These are phyloP conservation scores for Netelia inedita DNA, from an alignment of 2,888 invertebrate genomes.

Conservation along the genomic window DNA sequence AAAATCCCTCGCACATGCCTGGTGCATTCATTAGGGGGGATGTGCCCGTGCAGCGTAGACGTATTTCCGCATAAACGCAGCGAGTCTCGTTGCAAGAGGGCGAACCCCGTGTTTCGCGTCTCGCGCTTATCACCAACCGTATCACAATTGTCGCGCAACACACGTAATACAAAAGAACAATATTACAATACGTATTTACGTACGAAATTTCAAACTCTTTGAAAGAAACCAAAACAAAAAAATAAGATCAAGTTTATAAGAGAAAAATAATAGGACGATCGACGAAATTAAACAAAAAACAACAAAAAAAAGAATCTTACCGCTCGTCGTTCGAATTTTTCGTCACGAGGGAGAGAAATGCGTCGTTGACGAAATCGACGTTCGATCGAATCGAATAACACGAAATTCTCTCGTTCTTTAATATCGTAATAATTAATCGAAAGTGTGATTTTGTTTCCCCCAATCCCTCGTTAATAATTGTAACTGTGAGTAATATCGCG, in stretches of 20 bases:
- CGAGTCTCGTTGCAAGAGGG: conserved; percentile 63
- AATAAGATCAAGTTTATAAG: too few relatives aligned
- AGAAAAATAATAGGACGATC: too few relatives aligned
- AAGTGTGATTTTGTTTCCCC: conserved; percentile 56
- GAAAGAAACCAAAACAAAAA: too few relatives aligned
- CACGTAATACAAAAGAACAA: too few relatives aligned
- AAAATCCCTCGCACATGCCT: conserved; percentile 85
- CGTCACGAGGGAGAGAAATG: too few relatives aligned
- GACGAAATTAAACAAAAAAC: background rate
- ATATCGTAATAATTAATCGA: conserved; percentile 29
- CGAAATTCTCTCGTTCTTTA: conserved; percentile 9
- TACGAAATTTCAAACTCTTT: too few relatives aligned
- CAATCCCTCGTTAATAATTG: conserved; percentile 8
- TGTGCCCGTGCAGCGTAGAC: conserved; percentile 83
- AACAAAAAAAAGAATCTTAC: background rate
- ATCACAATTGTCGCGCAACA: too few relatives aligned
- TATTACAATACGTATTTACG: too few relatives aligned
- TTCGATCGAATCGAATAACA: too few relatives aligned
- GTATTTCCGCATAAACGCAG: conserved; percentile 80
- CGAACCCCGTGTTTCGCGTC: conserved; percentile 64
- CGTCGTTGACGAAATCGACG: too few relatives aligned
- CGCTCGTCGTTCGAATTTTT: conserved; percentile 4
- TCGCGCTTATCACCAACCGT: conserved; percentile 11
- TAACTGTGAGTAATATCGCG: too few relatives aligned
- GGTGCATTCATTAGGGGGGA: conserved; percentile 85